Evolutionary conservation across 2,797 vertebrate genomes (phyloP).

Genomic region (Catamblyrhynchus diadema): DNA sequence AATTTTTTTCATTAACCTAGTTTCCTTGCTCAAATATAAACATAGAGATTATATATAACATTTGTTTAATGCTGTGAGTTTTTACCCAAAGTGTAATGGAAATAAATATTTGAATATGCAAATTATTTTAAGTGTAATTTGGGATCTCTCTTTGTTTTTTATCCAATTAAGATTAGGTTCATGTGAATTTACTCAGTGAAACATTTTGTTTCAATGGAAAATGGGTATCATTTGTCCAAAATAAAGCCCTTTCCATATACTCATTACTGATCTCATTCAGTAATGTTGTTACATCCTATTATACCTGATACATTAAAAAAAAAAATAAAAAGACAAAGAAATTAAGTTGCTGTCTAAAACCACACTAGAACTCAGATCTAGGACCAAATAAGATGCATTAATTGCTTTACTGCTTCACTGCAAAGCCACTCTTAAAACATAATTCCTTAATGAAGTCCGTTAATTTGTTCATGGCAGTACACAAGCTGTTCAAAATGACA

Average conservation of each 20-base stretch:
- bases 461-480: constrained; percentile 84
- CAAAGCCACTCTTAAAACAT: constrained; percentile 82
- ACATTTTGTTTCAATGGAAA: constrained; percentile 42
- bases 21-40: constrained; percentile 47
- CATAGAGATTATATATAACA: neutral
- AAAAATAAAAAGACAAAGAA: neutral
- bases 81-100: constrained; percentile 30
- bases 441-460: constrained; percentile 85
- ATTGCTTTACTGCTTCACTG: constrained; percentile 79
- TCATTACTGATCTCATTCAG: constrained; percentile 68
- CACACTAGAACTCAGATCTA: constrained; percentile 68
- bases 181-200: constrained; percentile 50
- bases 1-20: constrained; percentile 57
- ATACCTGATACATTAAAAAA: constrained; percentile 69
- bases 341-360: constrained; percentile 66
- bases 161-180: constrained; percentile 56
- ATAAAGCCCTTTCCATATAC: constrained; percentile 50
- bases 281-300: constrained; percentile 70
- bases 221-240: constrained; percentile 59
- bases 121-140: constrained; percentile 50
- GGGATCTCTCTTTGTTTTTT: constrained; percentile 35
- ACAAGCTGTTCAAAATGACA: constrained; percentile 83
- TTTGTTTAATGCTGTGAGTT: neutral
- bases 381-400: constrained; percentile 79
- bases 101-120: constrained; percentile 40